phyloP scores from a whole-genome alignment of 2,113 vertebrate genomes.

The Aplodontia rufa region DNA sequence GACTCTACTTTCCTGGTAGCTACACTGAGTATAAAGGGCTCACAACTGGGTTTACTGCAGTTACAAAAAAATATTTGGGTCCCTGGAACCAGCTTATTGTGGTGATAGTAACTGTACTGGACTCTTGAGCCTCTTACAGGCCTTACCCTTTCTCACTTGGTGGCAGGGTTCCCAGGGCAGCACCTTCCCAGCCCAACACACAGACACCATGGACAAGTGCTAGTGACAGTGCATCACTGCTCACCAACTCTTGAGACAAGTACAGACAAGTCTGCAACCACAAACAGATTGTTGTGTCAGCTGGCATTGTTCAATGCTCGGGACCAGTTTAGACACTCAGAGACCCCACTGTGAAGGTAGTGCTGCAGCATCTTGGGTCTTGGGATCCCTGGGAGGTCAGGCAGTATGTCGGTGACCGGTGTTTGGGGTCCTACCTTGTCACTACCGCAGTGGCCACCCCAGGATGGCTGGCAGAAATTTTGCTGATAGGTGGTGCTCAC shows the following conservation, averaged over 20 bases:
- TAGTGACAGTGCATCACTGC: not conserved
- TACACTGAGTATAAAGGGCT: not conserved
- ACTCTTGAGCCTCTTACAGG: not conserved
- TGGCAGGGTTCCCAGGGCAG: not conserved
- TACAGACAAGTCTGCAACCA: not conserved
- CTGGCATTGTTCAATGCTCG: conserved; percentile 65
- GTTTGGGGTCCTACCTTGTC: not conserved
- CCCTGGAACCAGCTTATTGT: not conserved
- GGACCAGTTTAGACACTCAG: conserved; percentile 81
- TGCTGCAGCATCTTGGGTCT: conserved; percentile 61
- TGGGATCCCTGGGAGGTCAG: conserved; percentile 22
- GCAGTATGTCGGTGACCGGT: not conserved
- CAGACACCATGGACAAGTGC: not conserved
- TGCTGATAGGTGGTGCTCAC: conserved; percentile 77
- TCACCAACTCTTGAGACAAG: not conserved
- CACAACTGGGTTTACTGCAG: not conserved
- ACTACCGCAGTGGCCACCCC: not conserved
- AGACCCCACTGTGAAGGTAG: conserved; percentile 73
- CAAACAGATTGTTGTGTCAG: not conserved
- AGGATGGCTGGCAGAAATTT: conserved; percentile 67
- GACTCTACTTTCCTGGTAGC: not conserved
- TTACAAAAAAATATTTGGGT: not conserved
- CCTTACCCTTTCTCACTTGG: not conserved
- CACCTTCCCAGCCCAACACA: not conserved
- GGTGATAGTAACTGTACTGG: not conserved